phyloP scores from a whole-genome alignment of 2,888 invertebrate species.

The Amiota minor region DNA sequence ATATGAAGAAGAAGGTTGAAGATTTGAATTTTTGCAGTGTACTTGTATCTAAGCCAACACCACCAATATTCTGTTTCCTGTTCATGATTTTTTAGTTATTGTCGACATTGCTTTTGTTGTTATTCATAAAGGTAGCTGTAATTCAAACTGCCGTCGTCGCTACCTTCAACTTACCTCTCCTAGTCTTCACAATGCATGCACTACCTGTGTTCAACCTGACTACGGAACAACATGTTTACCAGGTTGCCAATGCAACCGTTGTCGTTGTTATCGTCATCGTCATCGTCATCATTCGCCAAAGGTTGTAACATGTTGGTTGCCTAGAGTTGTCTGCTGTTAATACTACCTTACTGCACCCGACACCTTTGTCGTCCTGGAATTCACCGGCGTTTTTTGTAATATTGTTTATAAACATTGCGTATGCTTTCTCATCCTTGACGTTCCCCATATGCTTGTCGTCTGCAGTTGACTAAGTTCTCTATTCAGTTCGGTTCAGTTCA shows the following conservation, averaged over 20 bases:
- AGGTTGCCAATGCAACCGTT: conserved; percentile 26
- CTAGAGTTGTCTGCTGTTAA: neutral
- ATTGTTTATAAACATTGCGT: conserved; percentile 62
- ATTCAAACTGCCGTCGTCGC: conserved; percentile 15
- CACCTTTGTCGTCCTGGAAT: no score
- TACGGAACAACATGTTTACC: conserved; percentile 9
- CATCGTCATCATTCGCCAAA: neutral
- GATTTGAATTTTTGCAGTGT: neutral
- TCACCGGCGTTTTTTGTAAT: conserved; percentile 5
- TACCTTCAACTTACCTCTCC: neutral
- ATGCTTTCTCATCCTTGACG: no score
- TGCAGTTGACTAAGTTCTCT: conserved; percentile 23
- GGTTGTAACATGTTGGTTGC: neutral
- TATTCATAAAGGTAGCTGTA: conserved; percentile 22
- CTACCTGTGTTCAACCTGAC: neutral
- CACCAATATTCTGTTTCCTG: conserved; percentile 13
- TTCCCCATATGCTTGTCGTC: conserved; percentile 47
- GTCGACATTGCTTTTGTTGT: conserved; percentile 45
- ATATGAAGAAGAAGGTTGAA: neutral
- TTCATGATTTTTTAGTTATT: conserved; percentile 41
- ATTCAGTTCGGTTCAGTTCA: conserved; percentile 1
- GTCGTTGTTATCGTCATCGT: conserved; percentile 8
- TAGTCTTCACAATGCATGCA: no score
- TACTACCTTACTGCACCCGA: neutral
- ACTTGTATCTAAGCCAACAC: conserved; percentile 13